Evolutionary conservation across 2,888 invertebrate genomes (phyloP).

Genomic region (Coenonympha arcania): DNA sequence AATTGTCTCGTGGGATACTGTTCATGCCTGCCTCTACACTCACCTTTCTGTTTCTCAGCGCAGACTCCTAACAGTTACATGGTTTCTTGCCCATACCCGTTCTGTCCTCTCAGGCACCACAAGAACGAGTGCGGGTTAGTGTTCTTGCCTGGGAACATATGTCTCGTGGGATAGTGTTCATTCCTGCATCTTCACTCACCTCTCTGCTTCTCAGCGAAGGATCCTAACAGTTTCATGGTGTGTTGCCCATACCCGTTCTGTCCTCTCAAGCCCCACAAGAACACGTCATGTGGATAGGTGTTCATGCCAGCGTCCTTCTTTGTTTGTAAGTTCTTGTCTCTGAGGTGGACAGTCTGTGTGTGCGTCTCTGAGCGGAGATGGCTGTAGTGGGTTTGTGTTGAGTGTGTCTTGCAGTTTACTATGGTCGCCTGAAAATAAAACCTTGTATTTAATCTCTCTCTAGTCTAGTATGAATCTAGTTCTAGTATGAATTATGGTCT

Average conservation of each 20-base stretch:
- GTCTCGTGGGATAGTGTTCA: no score
- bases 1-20: no score
- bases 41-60: conserved; percentile 38
- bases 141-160: no score
- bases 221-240: conserved; percentile 46
- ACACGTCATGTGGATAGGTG: conserved; percentile 40
- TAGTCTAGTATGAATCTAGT: no score
- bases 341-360: conserved; percentile 74
- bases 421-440: conserved; percentile 77
- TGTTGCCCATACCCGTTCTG: conserved; percentile 71
- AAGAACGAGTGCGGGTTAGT: conserved; percentile 50
- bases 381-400: conserved; percentile 80
- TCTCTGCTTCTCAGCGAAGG: conserved; percentile 31
- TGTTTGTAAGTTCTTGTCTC: conserved; percentile 57
- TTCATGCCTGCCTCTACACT: no score
- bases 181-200: conserved; percentile 30
- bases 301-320: conserved; percentile 45
- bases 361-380: conserved; percentile 76
- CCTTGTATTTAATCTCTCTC: no score
- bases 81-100: conserved; percentile 70
- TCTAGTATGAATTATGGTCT: no score
- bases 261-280: conserved; percentile 75
- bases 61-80: conserved; percentile 42
- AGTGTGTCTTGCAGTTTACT: conserved; percentile 77
- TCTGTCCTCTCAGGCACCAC: conserved; percentile 74